Percentiles rank a stretch among this genome's conserved stretches.
Conservation (phyloP, 2,888 invertebrate species). For the Drosophila diplacantha region DNA sequence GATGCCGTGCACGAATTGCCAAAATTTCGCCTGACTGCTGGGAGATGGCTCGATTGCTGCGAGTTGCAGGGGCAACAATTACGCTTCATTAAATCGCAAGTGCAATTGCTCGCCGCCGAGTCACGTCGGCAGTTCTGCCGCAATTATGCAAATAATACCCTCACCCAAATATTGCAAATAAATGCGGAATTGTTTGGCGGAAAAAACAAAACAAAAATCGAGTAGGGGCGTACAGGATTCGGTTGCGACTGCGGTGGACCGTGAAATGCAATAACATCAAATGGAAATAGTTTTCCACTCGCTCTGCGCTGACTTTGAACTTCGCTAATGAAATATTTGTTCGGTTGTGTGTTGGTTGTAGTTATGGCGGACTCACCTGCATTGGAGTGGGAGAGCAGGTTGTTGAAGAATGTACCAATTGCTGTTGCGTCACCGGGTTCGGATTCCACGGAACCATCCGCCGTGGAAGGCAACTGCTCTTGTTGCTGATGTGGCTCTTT, state of each 20-base stretch:
- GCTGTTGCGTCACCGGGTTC: constrained; percentile 65
- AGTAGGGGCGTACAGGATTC: constrained; percentile 7
- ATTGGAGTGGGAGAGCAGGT: constrained; percentile 76
- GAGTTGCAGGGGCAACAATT: constrained; percentile 53
- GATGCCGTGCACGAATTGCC: constrained; percentile 56
- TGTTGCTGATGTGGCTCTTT: constrained; percentile 43
- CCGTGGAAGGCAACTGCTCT: constrained; percentile 40
- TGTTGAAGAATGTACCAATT: constrained; percentile 77
- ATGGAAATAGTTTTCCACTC: constrained; percentile 60
- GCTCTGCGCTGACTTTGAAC: constrained; percentile 42
- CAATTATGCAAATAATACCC: constrained; percentile 71
- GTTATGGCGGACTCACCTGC: constrained; percentile 70
- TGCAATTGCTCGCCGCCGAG: constrained; percentile 50
- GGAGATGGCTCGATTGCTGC: constrained; percentile 7
- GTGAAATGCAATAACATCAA: constrained; percentile 63
- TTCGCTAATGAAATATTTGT: constrained; percentile 57
- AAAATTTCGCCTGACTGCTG: constrained; percentile 53
- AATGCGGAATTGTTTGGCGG: constrained; percentile 42
- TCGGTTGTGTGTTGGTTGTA: constrained; percentile 30
- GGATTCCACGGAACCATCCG: constrained; percentile 40
- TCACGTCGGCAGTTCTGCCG: constrained; percentile 38
- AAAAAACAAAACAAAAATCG: constrained; percentile 25
- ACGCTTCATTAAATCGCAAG: constrained; percentile 70
- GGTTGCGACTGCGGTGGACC: constrained; percentile 48
- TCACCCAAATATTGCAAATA: constrained; percentile 63